A percentile compares a stretch with the other conserved stretches of the same genome.
phyloP scores from a whole-genome alignment of 2,113 vertebrate genomes.

The Alligator sinensis region DNA sequence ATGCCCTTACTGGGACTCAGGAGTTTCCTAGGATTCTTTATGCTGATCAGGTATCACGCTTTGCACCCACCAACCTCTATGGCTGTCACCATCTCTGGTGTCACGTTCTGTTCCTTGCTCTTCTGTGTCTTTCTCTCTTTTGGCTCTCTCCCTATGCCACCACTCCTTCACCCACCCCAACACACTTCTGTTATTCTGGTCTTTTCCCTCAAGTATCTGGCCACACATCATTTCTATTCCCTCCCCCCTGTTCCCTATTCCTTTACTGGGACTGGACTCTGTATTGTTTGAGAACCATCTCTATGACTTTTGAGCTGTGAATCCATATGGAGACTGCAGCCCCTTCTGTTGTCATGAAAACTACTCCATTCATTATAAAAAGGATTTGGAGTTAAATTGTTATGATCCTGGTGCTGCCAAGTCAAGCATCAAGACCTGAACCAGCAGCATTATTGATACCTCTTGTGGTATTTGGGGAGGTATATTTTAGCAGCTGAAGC shows the following conservation, averaged over 20 bases:
- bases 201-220: too few relatives aligned
- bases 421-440: background rate
- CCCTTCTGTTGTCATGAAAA: background rate
- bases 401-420: background rate
- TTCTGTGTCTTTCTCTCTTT: background rate
- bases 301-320: too few relatives aligned
- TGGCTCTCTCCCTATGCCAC: background rate
- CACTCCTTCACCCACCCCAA: background rate
- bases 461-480: background rate
- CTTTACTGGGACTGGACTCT: too few relatives aligned
- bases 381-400: background rate
- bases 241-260: too few relatives aligned
- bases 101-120: background rate
- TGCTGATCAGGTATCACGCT: slow-evolving; percentile 53
- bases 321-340: too few relatives aligned
- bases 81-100: background rate
- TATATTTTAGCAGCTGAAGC: background rate
- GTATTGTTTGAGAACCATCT: too few relatives aligned
- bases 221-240: too few relatives aligned
- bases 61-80: background rate
- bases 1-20: slow-evolving; percentile 49
- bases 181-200: background rate
- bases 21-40: slow-evolving; percentile 43
- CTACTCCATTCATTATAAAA: background rate
- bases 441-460: background rate